Conservation (phyloP, 2,113 vertebrate genomes). For the Actenoides hombroni region DNA sequence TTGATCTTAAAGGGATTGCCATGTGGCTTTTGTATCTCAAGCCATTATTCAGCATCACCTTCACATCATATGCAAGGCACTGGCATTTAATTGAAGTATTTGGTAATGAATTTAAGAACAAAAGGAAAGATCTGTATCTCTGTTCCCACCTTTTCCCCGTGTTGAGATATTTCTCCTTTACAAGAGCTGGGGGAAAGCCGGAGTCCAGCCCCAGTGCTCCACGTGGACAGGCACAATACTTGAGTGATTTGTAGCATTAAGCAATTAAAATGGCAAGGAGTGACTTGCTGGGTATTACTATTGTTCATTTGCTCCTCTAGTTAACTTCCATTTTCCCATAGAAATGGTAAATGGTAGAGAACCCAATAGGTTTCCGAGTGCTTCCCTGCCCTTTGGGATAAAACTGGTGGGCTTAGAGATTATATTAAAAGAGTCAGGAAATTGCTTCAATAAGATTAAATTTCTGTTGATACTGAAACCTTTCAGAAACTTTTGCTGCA, state of each 20-base stretch:
- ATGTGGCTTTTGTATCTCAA: background rate
- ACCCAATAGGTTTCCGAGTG: background rate
- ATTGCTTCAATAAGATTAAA: constrained; percentile 13
- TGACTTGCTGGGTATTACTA: background rate
- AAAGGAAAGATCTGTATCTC: background rate
- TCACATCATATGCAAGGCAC: background rate
- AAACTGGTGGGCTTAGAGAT: background rate
- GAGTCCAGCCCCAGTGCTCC: background rate
- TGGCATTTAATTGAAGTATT: background rate
- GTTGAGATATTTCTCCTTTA: background rate
- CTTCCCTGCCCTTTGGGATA: background rate
- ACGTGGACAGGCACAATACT: background rate
- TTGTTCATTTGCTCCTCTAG: background rate
- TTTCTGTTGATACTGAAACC: constrained; percentile 8
- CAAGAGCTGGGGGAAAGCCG: background rate
- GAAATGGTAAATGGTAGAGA: background rate
- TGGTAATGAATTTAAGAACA: background rate
- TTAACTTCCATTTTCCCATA: background rate
- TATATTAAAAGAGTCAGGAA: constrained; percentile 1
- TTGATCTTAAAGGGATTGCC: background rate
- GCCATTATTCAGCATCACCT: background rate
- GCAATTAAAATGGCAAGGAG: background rate
- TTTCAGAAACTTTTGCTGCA: background rate
- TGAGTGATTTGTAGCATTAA: background rate
- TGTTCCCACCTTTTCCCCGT: background rate